Conservation (phyloP, 2,797 vertebrate genomes). For the Sebastes hubbsi region DNA sequence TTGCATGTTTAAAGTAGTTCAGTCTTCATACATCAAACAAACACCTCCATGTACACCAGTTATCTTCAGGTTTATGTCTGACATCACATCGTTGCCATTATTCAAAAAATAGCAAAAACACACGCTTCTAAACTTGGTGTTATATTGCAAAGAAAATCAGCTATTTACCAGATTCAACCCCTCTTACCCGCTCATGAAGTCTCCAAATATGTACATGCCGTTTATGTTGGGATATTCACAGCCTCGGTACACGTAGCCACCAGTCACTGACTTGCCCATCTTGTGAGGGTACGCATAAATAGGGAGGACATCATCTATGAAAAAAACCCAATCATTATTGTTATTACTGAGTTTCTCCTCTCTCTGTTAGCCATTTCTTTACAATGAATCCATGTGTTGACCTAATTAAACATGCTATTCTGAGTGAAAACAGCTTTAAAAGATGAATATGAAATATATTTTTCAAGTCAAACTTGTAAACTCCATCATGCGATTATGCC, state of each 20-base stretch:
- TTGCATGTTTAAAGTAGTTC: neutral
- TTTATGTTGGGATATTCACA: conserved; percentile 95
- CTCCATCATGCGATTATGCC: neutral
- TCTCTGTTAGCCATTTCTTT: neutral
- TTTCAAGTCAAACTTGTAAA: neutral
- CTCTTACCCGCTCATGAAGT: conserved; percentile 96
- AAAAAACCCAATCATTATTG: fast-evolving
- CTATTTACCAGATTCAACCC: conserved; percentile 34
- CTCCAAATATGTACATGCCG: conserved; percentile 95
- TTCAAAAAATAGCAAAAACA: too few relatives aligned
- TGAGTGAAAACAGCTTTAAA: neutral
- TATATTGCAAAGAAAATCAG: neutral
- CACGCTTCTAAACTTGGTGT: too few relatives aligned
- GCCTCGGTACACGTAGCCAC: conserved; percentile 93
- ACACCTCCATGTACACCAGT: neutral
- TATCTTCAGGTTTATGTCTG: neutral
- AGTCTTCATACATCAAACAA: neutral
- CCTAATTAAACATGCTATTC: neutral
- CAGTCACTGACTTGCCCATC: conserved; percentile 94
- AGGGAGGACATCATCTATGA: conserved; percentile 91
- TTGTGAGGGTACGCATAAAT: conserved; percentile 95
- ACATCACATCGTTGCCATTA: neutral
- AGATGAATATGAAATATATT: neutral
- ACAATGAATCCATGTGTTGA: neutral
- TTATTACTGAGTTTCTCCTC: neutral